These are phyloP conservation scores for Drosophila auraria DNA, from an alignment of 1,140 invertebrate genomes.

Conservation along the genomic window DNA sequence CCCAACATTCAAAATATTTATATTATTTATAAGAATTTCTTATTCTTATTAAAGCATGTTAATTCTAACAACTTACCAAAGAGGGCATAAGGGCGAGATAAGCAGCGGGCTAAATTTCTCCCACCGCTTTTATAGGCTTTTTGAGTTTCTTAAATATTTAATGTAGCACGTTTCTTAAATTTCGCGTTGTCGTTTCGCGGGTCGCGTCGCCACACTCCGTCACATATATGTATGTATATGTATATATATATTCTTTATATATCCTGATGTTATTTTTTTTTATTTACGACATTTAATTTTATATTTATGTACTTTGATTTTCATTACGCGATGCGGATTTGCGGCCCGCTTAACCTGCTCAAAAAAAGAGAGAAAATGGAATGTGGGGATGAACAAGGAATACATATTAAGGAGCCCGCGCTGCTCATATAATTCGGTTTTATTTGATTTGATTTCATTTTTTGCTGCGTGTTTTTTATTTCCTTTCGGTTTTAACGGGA, in stretches of 20 bases:
- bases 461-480: conserved; percentile 47
- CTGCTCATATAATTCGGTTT: conserved; percentile 63
- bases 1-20: not conserved
- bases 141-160: conserved; percentile 60
- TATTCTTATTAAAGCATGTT: conserved; percentile 11
- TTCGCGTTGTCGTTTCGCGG: conserved; percentile 41
- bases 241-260: conserved; percentile 36
- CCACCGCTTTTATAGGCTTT: conserved; percentile 2
- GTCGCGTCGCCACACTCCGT: conserved; percentile 18
- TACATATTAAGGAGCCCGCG: conserved; percentile 32
- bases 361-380: conserved; percentile 7
- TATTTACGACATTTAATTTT: conserved; percentile 80
- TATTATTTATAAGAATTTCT: not conserved
- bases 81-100: not conserved
- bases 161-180: conserved; percentile 62
- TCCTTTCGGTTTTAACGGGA: conserved; percentile 37
- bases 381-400: conserved; percentile 17
- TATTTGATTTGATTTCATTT: conserved; percentile 73
- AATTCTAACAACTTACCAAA: conserved; percentile 31
- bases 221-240: conserved; percentile 26
- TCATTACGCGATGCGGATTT: conserved; percentile 66
- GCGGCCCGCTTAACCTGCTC: conserved; percentile 45
- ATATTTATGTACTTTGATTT: conserved; percentile 79
- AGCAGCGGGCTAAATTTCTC: not conserved
- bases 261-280: conserved; percentile 54